A percentile compares a stretch with the other conserved stretches of the same genome.
Evolutionary conservation across 2,113 vertebrate species (phyloP).

Genomic region (Arenaria interpres): DNA sequence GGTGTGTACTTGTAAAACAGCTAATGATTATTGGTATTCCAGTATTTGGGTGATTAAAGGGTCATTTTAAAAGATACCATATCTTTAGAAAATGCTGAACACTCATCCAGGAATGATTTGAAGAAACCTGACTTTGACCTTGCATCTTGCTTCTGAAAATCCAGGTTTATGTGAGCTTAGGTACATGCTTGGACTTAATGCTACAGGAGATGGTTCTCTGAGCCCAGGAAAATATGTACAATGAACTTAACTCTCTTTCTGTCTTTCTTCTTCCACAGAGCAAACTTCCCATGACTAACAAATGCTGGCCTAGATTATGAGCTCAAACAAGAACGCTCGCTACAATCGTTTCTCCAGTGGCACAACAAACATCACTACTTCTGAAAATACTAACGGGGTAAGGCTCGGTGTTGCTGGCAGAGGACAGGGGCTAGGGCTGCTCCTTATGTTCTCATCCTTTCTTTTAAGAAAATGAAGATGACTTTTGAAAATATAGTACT

Average conservation of each 20-base stretch:
- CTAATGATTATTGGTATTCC: not conserved
- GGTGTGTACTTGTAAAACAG: not conserved
- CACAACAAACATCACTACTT: constrained; percentile 63
- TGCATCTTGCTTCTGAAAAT: not conserved
- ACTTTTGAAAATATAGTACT: not conserved
- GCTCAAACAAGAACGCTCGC: constrained; percentile 76
- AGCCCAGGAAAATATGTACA: not conserved
- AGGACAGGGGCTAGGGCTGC: not conserved
- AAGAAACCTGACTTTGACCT: not conserved
- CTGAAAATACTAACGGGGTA: constrained; percentile 80
- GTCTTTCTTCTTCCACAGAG: constrained; percentile 46
- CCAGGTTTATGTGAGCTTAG: not conserved
- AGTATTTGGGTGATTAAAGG: not conserved
- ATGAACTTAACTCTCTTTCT: not conserved
- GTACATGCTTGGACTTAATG: not conserved
- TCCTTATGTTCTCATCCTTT: not conserved
- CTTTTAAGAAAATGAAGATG: not conserved
- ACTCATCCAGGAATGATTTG: not conserved
- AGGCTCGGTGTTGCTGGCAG: not conserved
- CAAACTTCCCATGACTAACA: constrained; percentile 49
- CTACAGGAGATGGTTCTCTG: not conserved
- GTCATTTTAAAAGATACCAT: not conserved
- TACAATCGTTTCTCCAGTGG: constrained; percentile 81
- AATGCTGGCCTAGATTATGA: constrained; percentile 82
- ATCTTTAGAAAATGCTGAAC: not conserved